Percentiles rank a stretch among this genome's conserved stretches.
These are phyloP conservation scores for Mycteria americana DNA, from an alignment of 2,797 vertebrate species.

Conservation along the genomic window DNA sequence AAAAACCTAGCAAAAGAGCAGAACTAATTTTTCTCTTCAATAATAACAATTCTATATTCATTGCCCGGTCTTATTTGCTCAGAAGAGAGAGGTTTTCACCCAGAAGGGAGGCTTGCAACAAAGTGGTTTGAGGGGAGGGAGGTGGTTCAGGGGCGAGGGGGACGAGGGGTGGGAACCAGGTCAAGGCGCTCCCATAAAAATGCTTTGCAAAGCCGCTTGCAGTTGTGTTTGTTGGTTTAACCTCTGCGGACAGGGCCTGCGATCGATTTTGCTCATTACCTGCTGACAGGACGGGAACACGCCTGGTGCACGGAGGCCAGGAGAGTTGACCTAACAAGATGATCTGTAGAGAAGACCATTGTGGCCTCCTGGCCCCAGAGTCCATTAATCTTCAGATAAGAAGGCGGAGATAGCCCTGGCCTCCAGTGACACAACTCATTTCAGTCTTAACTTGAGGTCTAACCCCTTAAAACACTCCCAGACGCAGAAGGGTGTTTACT, in stretches of 20 bases:
- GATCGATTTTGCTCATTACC: neutral
- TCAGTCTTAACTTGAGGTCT: neutral
- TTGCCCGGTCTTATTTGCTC: neutral
- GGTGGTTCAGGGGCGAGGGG: fast-evolving
- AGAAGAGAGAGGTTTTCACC: neutral
- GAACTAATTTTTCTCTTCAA: neutral
- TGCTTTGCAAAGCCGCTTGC: fast-evolving
- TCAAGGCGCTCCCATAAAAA: neutral
- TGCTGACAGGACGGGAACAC: neutral
- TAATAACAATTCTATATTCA: no score
- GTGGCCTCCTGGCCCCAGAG: neutral
- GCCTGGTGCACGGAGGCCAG: neutral
- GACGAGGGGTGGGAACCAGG: neutral
- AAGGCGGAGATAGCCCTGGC: neutral
- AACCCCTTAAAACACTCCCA: neutral
- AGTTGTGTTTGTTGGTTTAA: neutral
- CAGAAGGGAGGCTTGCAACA: fast-evolving
- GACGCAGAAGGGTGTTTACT: neutral
- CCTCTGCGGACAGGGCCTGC: fast-evolving
- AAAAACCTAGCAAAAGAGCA: neutral
- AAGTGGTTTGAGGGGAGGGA: fast-evolving
- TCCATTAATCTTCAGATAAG: neutral
- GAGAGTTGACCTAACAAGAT: neutral
- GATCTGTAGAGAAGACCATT: neutral
- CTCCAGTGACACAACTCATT: neutral